These are phyloP conservation scores for Eristalis intricaria DNA, from an alignment of 2,888 invertebrate species.

Conservation along the genomic window DNA sequence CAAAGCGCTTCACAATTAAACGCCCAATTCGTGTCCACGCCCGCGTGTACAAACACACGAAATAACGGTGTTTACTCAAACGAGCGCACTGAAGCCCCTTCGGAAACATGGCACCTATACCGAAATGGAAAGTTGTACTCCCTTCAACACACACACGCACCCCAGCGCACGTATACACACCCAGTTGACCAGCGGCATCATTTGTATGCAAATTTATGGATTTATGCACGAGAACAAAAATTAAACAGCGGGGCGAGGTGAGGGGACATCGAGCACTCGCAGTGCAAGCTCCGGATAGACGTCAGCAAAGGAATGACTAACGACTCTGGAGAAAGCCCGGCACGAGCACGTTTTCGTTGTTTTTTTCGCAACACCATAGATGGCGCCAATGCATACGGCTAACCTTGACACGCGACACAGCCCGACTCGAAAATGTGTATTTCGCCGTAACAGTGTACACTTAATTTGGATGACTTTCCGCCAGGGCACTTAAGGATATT, in stretches of 20 bases:
- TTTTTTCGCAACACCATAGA: conserved; percentile 28
- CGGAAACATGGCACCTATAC: not conserved
- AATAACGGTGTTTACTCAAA: not conserved
- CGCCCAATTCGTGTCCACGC: not conserved
- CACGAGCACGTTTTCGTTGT: not conserved
- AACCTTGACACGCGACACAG: conserved; percentile 63
- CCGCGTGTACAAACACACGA: not conserved
- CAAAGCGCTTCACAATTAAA: not conserved
- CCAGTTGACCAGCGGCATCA: not conserved
- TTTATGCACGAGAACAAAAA: conserved; percentile 41
- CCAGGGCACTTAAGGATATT: conserved; percentile 25
- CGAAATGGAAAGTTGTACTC: conserved; percentile 31
- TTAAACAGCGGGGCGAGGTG: not conserved
- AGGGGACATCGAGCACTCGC: not conserved
- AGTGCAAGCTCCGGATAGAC: conserved; percentile 10
- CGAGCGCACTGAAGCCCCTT: not conserved
- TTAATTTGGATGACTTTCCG: conserved; percentile 20
- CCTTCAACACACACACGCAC: not conserved
- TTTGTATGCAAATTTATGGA: conserved; percentile 57
- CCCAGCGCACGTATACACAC: not conserved
- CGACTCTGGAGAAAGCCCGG: not conserved
- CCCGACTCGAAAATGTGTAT: conserved; percentile 23
- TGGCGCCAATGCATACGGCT: conserved; percentile 38
- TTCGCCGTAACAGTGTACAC: conserved; percentile 3
- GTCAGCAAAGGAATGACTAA: conserved; percentile 13